Conservation (phyloP, 2,888 invertebrate genomes). For the Lepidochitona cinerea region DNA sequence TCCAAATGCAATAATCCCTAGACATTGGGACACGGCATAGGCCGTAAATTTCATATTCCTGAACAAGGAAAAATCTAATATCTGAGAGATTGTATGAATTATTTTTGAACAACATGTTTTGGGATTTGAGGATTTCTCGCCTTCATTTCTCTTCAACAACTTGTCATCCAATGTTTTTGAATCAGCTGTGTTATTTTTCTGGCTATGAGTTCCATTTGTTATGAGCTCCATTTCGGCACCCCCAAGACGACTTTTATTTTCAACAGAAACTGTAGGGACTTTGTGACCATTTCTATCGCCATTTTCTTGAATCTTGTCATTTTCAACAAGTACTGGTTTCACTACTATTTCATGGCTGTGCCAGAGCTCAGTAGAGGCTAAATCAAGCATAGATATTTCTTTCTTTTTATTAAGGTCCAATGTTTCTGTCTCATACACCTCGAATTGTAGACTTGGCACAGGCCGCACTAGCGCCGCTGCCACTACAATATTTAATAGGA, state of each 20-base stretch:
- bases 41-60: neutral
- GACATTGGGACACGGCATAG: neutral
- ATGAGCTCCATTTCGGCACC: too few species aligned
- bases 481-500: neutral
- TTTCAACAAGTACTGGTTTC: neutral
- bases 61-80: neutral
- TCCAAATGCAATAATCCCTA: neutral
- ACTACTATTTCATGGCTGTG: neutral
- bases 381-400: neutral
- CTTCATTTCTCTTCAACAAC: neutral
- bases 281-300: too few species aligned
- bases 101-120: neutral
- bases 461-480: neutral
- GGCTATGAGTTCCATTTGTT: too few species aligned
- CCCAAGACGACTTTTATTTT: neutral
- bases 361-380: neutral
- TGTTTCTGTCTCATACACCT: too few species aligned
- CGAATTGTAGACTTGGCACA: neutral
- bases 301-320: neutral
- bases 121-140: neutral
- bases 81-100: neutral
- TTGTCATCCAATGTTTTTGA: neutral
- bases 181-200: too few species aligned
- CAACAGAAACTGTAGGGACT: neutral
- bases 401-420: too few species aligned